Conservation (phyloP, 2,113 vertebrate species). For the Scomber japonicus region DNA sequence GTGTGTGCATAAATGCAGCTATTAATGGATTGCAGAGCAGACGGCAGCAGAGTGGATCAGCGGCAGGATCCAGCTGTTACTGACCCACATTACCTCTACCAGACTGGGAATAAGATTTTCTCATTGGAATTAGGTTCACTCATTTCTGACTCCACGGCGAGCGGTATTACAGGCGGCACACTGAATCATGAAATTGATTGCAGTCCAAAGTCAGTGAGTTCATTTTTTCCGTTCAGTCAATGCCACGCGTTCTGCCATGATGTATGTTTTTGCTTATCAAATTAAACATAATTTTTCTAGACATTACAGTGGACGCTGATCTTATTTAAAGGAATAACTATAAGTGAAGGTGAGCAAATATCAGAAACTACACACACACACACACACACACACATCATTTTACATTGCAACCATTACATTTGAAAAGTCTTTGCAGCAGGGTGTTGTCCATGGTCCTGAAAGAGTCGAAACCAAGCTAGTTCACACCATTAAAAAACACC, state of each 20-base stretch:
- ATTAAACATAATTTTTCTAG: no score
- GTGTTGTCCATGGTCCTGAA: conserved; percentile 34
- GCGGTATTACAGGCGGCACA: conserved; percentile 18
- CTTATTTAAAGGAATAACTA: neutral
- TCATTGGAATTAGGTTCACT: conserved; percentile 46
- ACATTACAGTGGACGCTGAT: neutral
- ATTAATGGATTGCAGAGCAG: conserved; percentile 52
- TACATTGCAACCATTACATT: neutral
- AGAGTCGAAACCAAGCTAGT: neutral
- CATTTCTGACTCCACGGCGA: conserved; percentile 19
- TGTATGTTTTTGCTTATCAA: neutral
- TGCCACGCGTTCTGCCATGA: neutral
- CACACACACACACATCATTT: neutral
- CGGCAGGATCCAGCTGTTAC: conserved; percentile 50
- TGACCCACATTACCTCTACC: conserved; percentile 60
- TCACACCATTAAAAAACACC: neutral
- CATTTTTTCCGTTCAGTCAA: neutral
- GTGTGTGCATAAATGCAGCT: conserved; percentile 10
- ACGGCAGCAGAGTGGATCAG: conserved; percentile 47
- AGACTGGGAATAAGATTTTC: conserved; percentile 54
- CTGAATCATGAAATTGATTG: conserved; percentile 19
- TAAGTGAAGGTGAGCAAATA: neutral
- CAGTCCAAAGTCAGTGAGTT: neutral
- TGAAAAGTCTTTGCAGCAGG: conserved; percentile 8
- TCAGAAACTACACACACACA: neutral